A percentile compares a stretch with the other conserved stretches of the same genome.
phyloP scores from a whole-genome alignment of 2,797 vertebrate genomes.

The Spinus pinus region DNA sequence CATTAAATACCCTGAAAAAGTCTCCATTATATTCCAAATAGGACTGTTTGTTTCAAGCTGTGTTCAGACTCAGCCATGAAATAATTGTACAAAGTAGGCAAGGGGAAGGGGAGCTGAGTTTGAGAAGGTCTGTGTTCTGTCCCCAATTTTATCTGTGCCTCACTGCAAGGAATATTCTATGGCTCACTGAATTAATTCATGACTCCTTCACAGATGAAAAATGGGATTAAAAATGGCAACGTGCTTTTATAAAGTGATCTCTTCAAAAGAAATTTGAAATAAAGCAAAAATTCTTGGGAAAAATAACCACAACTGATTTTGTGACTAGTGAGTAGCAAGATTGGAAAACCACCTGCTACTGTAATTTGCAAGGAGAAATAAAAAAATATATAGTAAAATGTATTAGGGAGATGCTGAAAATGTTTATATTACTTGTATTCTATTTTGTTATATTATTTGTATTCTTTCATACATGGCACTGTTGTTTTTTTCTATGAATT shows the following conservation, averaged over 20 bases:
- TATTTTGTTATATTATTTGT: background rate
- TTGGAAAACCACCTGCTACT: background rate
- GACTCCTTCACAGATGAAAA: background rate
- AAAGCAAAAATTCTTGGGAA: background rate
- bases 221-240: background rate
- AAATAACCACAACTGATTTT: background rate
- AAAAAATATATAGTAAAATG: background rate
- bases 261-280: background rate
- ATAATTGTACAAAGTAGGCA: background rate
- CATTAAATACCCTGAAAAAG: conserved; percentile 15
- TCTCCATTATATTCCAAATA: conserved; percentile 7
- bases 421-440: background rate
- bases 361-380: background rate
- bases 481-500: background rate
- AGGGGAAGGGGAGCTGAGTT: background rate
- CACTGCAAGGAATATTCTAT: background rate
- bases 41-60: conserved; percentile 6
- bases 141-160: background rate
- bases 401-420: background rate
- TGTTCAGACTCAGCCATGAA: background rate
- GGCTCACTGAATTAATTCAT: background rate
- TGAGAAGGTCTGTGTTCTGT: background rate
- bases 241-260: background rate
- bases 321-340: background rate
- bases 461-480: background rate